phyloP scores from a whole-genome alignment of 2,888 invertebrate species.

The Rugalucina vietnamica region DNA sequence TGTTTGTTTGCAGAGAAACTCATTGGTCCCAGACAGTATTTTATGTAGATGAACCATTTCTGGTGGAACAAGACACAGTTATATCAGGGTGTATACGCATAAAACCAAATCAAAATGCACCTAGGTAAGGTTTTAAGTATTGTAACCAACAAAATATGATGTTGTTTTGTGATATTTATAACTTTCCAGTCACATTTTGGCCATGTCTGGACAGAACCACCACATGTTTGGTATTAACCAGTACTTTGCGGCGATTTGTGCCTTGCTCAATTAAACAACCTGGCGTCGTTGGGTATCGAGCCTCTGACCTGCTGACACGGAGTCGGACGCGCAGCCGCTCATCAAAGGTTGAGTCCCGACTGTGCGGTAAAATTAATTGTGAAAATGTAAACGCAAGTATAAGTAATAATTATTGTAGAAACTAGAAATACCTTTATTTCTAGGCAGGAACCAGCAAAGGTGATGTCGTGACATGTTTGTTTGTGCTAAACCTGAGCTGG shows the following conservation, averaged over 20 bases:
- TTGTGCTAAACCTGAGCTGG: too few relatives aligned
- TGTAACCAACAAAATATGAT: not conserved
- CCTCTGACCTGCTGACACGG: not conserved
- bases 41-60: conserved; percentile 72
- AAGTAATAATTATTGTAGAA: too few relatives aligned
- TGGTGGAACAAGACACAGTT: conserved; percentile 77
- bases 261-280: not conserved
- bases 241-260: not conserved
- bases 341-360: too few relatives aligned
- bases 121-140: conserved; percentile 58
- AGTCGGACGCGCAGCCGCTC: too few relatives aligned
- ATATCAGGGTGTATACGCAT: conserved; percentile 73
- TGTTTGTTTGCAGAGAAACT: conserved; percentile 75
- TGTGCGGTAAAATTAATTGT: too few relatives aligned
- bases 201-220: not conserved
- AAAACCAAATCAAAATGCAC: conserved; percentile 60
- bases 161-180: not conserved
- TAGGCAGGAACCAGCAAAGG: too few relatives aligned
- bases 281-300: not conserved
- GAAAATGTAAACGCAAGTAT: too few relatives aligned
- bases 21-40: conserved; percentile 82
- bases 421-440: too few relatives aligned
- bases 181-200: not conserved
- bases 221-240: not conserved
- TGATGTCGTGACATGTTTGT: too few relatives aligned